These are phyloP conservation scores for Hydropsyche tenuis DNA, from an alignment of 1,140 invertebrate genomes.

Conservation along the genomic window DNA sequence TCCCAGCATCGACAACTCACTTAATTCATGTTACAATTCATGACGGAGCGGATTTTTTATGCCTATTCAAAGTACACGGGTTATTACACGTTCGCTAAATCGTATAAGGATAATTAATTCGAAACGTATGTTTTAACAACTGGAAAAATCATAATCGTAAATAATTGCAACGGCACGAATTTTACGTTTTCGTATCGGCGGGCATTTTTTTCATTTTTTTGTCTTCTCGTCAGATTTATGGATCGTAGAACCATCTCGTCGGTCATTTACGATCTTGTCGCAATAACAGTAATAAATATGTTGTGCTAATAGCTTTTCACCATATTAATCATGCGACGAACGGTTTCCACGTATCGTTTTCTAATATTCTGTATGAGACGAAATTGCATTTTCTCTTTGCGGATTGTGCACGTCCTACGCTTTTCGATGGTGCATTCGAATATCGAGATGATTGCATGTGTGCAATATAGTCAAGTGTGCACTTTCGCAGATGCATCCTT, in stretches of 20 bases:
- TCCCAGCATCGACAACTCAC: too few species aligned
- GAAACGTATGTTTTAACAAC: not conserved
- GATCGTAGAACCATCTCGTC: not conserved
- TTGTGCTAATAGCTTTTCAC: conserved; percentile 21
- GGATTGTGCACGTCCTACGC: conserved; percentile 14
- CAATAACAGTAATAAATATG: conserved; percentile 26
- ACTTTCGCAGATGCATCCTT: too few species aligned
- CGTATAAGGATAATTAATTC: not conserved
- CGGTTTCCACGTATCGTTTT: too few species aligned
- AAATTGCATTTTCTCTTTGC: conserved; percentile 11
- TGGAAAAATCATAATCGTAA: conserved; percentile 20
- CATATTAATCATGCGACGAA: conserved; percentile 1
- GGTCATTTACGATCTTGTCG: not conserved
- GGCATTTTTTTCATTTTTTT: not conserved
- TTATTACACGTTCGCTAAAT: too few species aligned
- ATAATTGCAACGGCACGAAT: conserved; percentile 16
- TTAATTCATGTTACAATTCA: too few species aligned
- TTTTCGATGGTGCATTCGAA: not conserved
- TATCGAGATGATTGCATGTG: too few species aligned
- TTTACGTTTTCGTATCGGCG: not conserved
- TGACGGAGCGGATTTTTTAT: too few species aligned
- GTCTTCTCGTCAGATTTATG: not conserved
- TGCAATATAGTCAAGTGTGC: too few species aligned
- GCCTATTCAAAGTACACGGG: too few species aligned
- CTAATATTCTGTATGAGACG: not conserved